Conservation (phyloP, 2,113 vertebrate species). For the Barnardius zonarius region DNA sequence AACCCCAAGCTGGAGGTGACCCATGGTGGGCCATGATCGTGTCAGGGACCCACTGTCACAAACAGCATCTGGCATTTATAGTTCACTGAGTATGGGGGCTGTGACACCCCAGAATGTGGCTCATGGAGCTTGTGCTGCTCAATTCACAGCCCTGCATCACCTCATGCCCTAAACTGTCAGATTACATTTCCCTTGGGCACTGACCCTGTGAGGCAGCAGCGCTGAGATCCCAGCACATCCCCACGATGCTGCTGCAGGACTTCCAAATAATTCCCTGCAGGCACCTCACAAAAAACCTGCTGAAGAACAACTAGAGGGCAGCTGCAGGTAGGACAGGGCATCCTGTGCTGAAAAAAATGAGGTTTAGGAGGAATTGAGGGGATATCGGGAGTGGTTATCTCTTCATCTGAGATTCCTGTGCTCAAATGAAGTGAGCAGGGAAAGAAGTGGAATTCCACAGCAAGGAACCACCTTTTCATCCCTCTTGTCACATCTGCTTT, state of each 20-base stretch:
- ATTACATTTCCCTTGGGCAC: background rate
- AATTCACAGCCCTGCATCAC: fast-evolving
- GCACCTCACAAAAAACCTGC: background rate
- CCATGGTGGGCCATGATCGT: background rate
- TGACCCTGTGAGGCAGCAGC: background rate
- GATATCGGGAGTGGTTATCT: background rate
- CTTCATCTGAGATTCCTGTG: background rate
- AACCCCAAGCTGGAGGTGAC: background rate
- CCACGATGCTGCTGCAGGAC: background rate
- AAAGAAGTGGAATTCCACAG: background rate
- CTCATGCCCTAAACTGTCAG: fast-evolving
- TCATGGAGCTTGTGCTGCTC: background rate
- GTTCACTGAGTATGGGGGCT: background rate
- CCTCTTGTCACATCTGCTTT: background rate
- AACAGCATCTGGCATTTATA: background rate
- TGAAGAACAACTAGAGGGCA: background rate
- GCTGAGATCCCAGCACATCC: background rate
- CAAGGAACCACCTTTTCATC: background rate
- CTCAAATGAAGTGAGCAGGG: background rate
- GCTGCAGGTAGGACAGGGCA: background rate
- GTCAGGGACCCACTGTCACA: background rate
- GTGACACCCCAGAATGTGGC: background rate
- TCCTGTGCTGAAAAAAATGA: background rate
- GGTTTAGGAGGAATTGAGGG: background rate
- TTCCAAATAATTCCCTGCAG: background rate